phyloP scores from a whole-genome alignment of 1,140 invertebrate genomes.

The Bombus confusus region DNA sequence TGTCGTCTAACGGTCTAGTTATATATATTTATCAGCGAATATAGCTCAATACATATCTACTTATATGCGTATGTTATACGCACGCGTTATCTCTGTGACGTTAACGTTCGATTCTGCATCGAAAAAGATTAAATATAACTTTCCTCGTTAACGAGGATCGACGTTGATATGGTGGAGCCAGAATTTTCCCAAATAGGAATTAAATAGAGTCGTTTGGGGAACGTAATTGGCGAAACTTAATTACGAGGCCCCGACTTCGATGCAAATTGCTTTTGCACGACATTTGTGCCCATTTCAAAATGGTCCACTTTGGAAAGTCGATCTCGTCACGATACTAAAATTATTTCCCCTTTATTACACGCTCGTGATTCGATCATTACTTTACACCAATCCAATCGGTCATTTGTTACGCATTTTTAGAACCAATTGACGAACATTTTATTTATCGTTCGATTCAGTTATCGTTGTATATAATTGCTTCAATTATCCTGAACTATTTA shows the following conservation, averaged over 20 bases:
- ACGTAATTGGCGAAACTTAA: slow-evolving; percentile 43
- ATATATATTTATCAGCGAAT: not conserved
- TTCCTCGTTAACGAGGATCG: not conserved
- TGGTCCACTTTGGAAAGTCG: not conserved
- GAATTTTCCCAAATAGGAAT: slow-evolving; percentile 32
- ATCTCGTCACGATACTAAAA: not conserved
- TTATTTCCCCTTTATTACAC: not conserved
- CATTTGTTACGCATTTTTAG: not conserved
- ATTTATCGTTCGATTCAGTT: not conserved
- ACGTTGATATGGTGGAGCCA: slow-evolving; percentile 8
- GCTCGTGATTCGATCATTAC: not conserved
- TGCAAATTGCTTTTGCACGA: slow-evolving; percentile 40
- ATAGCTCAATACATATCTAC: not conserved
- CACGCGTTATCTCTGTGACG: too few relatives aligned
- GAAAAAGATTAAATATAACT: not conserved
- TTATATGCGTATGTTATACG: too few relatives aligned
- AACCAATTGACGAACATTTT: not conserved
- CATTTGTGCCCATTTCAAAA: slow-evolving; percentile 18
- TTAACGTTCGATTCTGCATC: not conserved
- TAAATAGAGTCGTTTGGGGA: slow-evolving; percentile 21
- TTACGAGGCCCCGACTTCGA: slow-evolving; percentile 25
- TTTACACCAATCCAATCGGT: too few relatives aligned
- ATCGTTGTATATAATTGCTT: not conserved
- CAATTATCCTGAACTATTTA: not conserved
- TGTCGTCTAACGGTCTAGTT: not conserved